Conservation (phyloP, 2,888 invertebrate species). For the Trissolcus japonicus region DNA sequence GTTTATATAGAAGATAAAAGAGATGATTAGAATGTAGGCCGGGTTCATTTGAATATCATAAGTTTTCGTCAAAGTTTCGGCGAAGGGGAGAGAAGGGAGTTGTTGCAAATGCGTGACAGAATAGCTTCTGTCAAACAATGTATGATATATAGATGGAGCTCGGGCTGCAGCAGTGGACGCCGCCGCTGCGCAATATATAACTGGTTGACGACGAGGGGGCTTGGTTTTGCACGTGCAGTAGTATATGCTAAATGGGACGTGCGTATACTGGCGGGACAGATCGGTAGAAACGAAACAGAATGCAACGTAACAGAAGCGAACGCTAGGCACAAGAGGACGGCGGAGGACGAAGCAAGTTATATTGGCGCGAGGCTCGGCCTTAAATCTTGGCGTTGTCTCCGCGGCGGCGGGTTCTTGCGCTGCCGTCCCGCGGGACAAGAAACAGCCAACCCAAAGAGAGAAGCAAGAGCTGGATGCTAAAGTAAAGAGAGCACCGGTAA, state of each 20-base stretch:
- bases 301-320: conserved; percentile 69
- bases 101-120: no score
- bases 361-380: conserved; percentile 76
- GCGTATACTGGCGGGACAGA: conserved; percentile 49
- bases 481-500: conserved; percentile 57
- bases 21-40: no score
- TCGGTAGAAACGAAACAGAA: conserved; percentile 55
- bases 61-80: no score
- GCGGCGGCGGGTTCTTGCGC: conserved; percentile 69
- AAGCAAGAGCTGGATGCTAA: conserved; percentile 26
- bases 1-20: no score
- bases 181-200: conserved; percentile 4
- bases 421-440: conserved; percentile 50
- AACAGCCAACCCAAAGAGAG: conserved; percentile 55
- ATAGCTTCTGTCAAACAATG: no score
- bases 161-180: no score
- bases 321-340: conserved; percentile 61
- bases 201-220: conserved; percentile 10
- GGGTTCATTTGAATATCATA: no score
- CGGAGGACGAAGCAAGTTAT: conserved; percentile 75
- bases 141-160: no score
- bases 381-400: conserved; percentile 77
- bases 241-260: conserved; percentile 53
- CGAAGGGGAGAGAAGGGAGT: no score
- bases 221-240: conserved; percentile 49